Evolutionary conservation across 2,113 vertebrate species (phyloP).

Genomic region (Balaenoptera acutorostrata): DNA sequence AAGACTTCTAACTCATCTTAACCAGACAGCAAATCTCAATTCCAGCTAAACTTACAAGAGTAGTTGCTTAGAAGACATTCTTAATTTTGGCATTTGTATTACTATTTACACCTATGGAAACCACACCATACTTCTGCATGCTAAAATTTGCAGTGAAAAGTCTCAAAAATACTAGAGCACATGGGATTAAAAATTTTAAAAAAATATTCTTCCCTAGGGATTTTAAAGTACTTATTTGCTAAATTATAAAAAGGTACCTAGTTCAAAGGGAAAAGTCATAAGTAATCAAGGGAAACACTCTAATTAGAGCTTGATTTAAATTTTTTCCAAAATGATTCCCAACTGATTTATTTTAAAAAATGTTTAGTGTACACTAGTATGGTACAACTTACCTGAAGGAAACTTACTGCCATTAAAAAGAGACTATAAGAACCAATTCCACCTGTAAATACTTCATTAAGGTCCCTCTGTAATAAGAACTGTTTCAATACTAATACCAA

Average conservation of each 20-base stretch:
- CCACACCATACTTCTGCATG: neutral
- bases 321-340: neutral
- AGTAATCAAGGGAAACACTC: neutral
- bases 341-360: neutral
- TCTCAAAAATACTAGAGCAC: neutral
- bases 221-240: neutral
- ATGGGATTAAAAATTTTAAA: neutral
- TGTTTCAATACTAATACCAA: conserved; percentile 98
- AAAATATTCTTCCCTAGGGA: neutral
- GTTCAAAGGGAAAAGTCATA: neutral
- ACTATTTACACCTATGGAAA: neutral
- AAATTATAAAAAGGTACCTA: neutral
- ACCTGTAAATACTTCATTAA: conserved; percentile 98
- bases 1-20: neutral
- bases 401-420: conserved; percentile 99
- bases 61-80: neutral
- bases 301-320: neutral
- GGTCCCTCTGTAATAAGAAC: conserved; percentile 97
- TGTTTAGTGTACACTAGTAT: neutral
- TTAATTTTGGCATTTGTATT: neutral
- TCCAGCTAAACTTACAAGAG: neutral
- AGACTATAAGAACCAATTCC: conserved; percentile 99
- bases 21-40: neutral
- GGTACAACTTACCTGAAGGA: conserved; percentile 89
- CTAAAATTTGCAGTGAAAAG: neutral